A percentile compares a stretch with the other conserved stretches of the same genome.
phyloP scores from a whole-genome alignment of 2,797 vertebrate species.

The Malurus leucopterus region DNA sequence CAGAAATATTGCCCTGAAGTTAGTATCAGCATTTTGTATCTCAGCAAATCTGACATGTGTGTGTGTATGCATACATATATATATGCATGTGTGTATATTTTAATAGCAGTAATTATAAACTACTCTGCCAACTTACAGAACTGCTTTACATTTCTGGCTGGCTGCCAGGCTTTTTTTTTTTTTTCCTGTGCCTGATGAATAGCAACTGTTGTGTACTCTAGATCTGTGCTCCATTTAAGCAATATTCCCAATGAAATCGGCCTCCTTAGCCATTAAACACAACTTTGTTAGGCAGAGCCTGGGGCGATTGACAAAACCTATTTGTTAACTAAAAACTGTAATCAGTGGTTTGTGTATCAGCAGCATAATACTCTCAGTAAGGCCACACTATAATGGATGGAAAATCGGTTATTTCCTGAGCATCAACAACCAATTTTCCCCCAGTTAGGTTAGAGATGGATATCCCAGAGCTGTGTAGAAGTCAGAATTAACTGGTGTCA shows the following conservation, averaged over 20 bases:
- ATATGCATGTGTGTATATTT: neutral
- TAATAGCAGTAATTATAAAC: constrained; percentile 78
- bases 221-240: constrained; percentile 64
- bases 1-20: constrained; percentile 61
- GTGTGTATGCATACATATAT: neutral
- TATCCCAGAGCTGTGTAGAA: constrained; percentile 45
- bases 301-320: constrained; percentile 58
- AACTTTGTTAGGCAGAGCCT: constrained; percentile 66
- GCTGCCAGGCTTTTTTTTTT: constrained; percentile 36
- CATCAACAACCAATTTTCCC: constrained; percentile 71
- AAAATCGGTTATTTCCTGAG: constrained; percentile 74
- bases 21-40: constrained; percentile 64
- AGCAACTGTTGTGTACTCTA: constrained; percentile 57
- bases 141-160: constrained; percentile 74
- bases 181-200: constrained; percentile 65
- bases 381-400: constrained; percentile 64
- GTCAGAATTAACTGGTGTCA: constrained; percentile 27
- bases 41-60: constrained; percentile 61
- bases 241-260: constrained; percentile 64
- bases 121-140: constrained; percentile 71
- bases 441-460: constrained; percentile 66
- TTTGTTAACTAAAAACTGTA: constrained; percentile 66
- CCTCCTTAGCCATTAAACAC: constrained; percentile 65
- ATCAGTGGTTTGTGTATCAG: constrained; percentile 64
- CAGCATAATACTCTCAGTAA: constrained; percentile 7